These are phyloP conservation scores for Rhadina sibilatrix DNA, from an alignment of 2,113 vertebrate species.

Conservation along the genomic window DNA sequence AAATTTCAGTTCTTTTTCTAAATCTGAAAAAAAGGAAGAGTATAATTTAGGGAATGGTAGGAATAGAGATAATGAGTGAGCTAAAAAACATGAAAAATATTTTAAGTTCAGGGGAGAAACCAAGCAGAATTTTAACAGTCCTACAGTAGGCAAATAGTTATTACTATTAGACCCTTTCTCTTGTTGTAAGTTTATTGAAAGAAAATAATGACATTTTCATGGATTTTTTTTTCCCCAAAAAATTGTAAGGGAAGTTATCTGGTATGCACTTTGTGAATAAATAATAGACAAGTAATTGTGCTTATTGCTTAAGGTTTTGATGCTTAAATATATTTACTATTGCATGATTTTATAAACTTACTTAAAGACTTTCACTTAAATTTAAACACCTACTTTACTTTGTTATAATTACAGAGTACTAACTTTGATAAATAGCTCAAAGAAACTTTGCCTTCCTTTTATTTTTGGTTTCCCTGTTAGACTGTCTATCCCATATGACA, in stretches of 20 bases:
- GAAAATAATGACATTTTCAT: neutral
- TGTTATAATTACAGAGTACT: neutral
- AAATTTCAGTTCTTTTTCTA: neutral
- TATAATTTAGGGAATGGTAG: neutral
- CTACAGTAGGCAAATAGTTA: neutral
- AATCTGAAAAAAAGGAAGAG: neutral
- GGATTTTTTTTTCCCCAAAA: neutral
- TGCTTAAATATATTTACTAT: neutral
- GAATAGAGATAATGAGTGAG: neutral
- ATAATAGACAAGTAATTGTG: neutral
- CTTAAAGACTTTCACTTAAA: neutral
- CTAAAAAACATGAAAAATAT: neutral
- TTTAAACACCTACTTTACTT: neutral
- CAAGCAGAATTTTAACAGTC: neutral
- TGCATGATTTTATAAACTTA: neutral
- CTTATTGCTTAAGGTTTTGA: neutral
- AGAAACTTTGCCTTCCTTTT: neutral
- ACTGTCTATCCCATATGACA: rapidly evolving
- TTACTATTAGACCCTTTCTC: neutral
- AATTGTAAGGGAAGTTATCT: neutral
- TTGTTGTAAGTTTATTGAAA: neutral
- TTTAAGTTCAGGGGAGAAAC: neutral
- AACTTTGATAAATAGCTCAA: neutral
- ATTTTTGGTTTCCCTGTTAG: neutral
- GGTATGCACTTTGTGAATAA: neutral